A percentile compares a stretch with the other conserved stretches of the same genome.
Conservation (phyloP, 1,140 invertebrate species). For the Drosophila saltans region DNA sequence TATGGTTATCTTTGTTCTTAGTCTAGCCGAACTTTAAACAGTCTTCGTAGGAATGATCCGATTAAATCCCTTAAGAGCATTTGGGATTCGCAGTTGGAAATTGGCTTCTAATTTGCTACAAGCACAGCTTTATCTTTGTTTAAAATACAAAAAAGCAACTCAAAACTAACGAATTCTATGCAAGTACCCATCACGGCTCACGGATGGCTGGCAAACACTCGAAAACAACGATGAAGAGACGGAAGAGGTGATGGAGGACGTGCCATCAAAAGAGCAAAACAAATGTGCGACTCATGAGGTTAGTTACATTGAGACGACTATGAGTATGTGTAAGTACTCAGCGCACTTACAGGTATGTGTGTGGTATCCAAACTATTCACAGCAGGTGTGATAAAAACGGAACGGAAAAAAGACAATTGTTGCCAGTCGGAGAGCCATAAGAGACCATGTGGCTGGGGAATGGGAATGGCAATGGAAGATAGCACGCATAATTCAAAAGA, state of each 20-base stretch:
- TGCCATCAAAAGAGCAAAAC: slow-evolving; percentile 47
- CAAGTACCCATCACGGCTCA: slow-evolving; percentile 35
- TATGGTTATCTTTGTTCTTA: no score
- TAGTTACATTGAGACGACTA: slow-evolving; percentile 37
- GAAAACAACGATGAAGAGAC: neutral
- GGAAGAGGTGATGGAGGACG: slow-evolving; percentile 30
- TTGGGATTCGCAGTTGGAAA: neutral
- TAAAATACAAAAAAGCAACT: neutral
- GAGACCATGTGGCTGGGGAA: slow-evolving; percentile 8
- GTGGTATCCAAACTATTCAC: slow-evolving; percentile 61
- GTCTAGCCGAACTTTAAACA: no score
- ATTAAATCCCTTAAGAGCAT: neutral
- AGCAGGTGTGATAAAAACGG: slow-evolving; percentile 67
- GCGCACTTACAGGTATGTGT: slow-evolving; percentile 11
- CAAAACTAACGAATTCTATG: slow-evolving; percentile 53
- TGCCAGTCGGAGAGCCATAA: slow-evolving; percentile 17
- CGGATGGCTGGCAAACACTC: slow-evolving; percentile 36
- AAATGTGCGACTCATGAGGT: slow-evolving; percentile 24
- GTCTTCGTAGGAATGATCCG: no score
- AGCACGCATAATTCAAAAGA: slow-evolving; percentile 69
- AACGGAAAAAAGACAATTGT: slow-evolving; percentile 47
- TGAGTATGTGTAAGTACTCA: slow-evolving; percentile 39
- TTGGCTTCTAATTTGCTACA: neutral
- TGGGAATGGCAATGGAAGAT: slow-evolving; percentile 59
- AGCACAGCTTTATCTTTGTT: slow-evolving; percentile 3